These are phyloP conservation scores for Tragelaphus strepsiceros DNA, from an alignment of 2,113 vertebrate species.

Conservation along the genomic window DNA sequence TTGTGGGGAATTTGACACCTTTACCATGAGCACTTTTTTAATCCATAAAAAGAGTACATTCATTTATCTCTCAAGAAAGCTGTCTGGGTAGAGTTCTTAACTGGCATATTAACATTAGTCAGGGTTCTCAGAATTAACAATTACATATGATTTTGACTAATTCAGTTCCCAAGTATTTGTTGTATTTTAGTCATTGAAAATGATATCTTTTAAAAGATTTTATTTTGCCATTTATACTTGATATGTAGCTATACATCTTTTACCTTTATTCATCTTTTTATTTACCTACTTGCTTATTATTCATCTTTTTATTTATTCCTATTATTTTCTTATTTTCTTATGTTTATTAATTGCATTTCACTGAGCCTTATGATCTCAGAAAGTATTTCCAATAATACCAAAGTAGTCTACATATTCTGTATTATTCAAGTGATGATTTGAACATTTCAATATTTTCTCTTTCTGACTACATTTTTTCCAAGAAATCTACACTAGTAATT, in stretches of 20 bases:
- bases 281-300: background rate
- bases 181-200: background rate
- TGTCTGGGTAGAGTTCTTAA: background rate
- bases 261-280: background rate
- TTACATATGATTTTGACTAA: background rate
- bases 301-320: background rate
- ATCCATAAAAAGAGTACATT: background rate
- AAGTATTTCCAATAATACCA: background rate
- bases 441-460: background rate
- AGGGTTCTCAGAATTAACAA: background rate
- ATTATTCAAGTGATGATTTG: background rate
- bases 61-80: background rate
- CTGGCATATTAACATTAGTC: background rate
- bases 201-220: background rate
- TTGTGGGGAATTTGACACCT: background rate
- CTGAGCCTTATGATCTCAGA: background rate
- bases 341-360: background rate
- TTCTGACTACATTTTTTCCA: background rate
- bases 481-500: background rate
- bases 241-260: background rate
- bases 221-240: background rate
- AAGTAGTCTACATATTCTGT: background rate
- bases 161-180: background rate
- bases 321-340: background rate
- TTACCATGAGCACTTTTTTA: background rate